phyloP scores from a whole-genome alignment of 2,113 vertebrate species.

The Heterotis niloticus region DNA sequence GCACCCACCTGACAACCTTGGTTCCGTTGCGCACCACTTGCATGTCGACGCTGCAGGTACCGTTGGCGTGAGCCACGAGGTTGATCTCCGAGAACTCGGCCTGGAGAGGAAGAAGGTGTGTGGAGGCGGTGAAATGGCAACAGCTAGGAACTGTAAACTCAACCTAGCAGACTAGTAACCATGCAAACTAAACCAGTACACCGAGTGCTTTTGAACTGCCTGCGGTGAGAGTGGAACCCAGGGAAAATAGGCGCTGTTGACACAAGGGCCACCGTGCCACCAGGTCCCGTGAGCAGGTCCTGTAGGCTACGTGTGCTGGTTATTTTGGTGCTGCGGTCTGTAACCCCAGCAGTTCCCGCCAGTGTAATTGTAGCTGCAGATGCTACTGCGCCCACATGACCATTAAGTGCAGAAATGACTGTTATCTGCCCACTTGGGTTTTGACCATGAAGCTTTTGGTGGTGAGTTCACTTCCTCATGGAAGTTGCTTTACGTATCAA shows the following conservation, averaged over 20 bases:
- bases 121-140: not conserved
- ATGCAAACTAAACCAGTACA: no score
- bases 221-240: not conserved
- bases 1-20: conserved; percentile 83
- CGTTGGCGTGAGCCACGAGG: conserved; percentile 85
- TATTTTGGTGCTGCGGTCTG: not conserved
- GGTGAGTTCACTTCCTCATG: conserved; percentile 12
- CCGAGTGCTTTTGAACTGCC: not conserved
- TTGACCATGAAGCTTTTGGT: not conserved
- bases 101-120: conserved; percentile 48
- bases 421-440: conserved; percentile 1
- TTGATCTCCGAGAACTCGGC: conserved; percentile 96
- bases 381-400: conserved; percentile 1
- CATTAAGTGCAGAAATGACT: not conserved
- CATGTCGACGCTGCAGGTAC: conserved; percentile 86
- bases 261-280: no score
- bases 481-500: not conserved
- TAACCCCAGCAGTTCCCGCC: not conserved
- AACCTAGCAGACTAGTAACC: no score
- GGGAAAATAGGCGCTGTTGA: not conserved
- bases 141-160: not conserved
- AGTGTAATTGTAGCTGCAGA: not conserved
- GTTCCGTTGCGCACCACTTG: conserved; percentile 82
- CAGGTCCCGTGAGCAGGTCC: not conserved
- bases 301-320: not conserved